Base-by-base conservation (phyloP, 2,797 vertebrate genomes). In the Lagocephalus sceleratus region DNA sequence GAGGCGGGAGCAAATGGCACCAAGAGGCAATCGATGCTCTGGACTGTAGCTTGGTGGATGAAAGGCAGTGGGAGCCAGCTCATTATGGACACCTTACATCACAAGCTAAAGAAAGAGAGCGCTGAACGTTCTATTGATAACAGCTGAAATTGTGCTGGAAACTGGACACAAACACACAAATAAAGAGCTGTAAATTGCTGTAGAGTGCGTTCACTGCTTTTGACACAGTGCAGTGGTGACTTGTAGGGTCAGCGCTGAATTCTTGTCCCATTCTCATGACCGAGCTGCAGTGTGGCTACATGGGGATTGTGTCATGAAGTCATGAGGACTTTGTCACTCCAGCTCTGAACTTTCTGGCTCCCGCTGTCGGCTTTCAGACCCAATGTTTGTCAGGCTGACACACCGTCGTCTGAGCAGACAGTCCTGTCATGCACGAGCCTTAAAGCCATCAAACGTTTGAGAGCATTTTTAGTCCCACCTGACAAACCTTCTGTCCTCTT, bases 11-110 rank as follows among this genome's bases (percentile, higher is more conserved):
- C 74, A 79, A 87, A 84, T 66, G 55, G 70, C 68, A 66, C 57
- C 57, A 16, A 54, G 68, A 58, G 66, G 78, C 69, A 87, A 87
- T 87, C 80, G 14, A 84, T 86, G 84, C 71, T 68, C 54, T 71
- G 59, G n/a, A 44, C 57, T 56, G 59, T 59, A 78, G 59, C 54
- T n/a, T 21, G 29, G 56, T 20, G 66, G 69, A 85, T 80, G 63
- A 81, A 85, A 79, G 59, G 47, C 60, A 61, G 54, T 19, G 48
- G 63, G 60, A 67, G 25, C 45, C 23, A 51, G 53, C 57, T 58
- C 63, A 77, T 80, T 63, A 71, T 79, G 64, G 80, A 82, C 76
- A 45, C 60, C 71, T 72, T 23, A 40, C 39, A 20, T 56, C 67
- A 52, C 60, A 54, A 20, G 61, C 47, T 57, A 41, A 51, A 56